Evolutionary conservation across 2,113 vertebrate species (phyloP).

Genomic region (Haplochromis burtoni): DNA sequence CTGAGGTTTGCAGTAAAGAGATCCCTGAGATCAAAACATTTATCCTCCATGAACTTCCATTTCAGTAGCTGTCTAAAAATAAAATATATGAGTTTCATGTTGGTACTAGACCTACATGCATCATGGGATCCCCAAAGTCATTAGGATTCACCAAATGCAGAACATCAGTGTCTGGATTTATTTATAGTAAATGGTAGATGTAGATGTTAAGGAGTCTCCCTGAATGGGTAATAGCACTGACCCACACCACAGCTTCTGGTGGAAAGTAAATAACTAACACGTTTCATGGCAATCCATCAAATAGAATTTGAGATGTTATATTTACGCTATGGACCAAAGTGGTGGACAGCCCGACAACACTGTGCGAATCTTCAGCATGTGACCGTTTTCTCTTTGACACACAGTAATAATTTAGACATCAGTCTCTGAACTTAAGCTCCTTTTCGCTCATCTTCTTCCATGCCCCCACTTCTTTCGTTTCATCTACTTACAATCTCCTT

Average conservation of each 20-base stretch:
- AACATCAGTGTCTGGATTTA: not conserved
- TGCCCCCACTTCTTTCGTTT: not conserved
- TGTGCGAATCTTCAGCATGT: not conserved
- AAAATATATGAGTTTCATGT: not conserved
- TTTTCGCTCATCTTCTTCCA: slow-evolving; percentile 1
- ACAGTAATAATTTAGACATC: not conserved
- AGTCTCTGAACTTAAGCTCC: slow-evolving; percentile 2
- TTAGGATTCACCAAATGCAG: not conserved
- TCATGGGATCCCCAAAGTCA: not conserved
- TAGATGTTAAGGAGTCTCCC: not conserved
- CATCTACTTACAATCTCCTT: slow-evolving; percentile 7
- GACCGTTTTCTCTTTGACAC: not conserved
- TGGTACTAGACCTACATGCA: not conserved
- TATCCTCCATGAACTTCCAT: not conserved
- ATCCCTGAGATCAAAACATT: not conserved
- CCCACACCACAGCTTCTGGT: not conserved
- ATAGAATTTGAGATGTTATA: not conserved
- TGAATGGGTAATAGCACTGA: not conserved
- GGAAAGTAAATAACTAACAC: not conserved
- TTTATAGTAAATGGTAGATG: not conserved
- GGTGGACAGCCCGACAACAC: not conserved
- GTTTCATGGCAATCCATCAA: not conserved
- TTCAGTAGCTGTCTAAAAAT: not conserved
- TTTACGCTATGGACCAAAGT: not conserved
- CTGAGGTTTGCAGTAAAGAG: not conserved